These are phyloP conservation scores for Porites lobata DNA, from an alignment of 92 coral and sea anemone species.

Conservation along the genomic window DNA sequence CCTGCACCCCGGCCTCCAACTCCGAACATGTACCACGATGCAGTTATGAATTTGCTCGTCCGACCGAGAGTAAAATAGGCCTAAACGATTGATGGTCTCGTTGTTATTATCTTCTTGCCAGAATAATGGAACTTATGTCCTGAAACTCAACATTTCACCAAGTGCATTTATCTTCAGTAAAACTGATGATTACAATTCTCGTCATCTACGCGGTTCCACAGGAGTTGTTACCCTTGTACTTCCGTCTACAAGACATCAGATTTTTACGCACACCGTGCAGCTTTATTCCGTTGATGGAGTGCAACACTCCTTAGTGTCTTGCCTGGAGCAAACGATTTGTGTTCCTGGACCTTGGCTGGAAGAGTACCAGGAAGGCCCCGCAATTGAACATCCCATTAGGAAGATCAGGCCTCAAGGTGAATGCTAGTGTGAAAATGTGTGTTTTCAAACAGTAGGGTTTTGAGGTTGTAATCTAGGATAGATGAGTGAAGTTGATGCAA, in stretches of 20 bases:
- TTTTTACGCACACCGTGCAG: neutral
- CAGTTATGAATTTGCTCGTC: no score
- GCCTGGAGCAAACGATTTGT: neutral
- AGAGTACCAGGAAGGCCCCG: constrained; percentile 31
- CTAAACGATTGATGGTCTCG: no score
- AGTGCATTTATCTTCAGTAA: neutral
- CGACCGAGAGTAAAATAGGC: no score
- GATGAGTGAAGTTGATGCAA: no score
- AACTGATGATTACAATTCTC: neutral
- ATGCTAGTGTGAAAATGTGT: no score
- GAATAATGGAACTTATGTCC: constrained; percentile 17
- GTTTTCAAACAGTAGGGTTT: no score
- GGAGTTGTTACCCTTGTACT: constrained; percentile 16
- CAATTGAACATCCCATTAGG: constrained; percentile 21
- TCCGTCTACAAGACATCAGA: constrained; percentile 13
- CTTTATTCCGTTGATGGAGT: neutral
- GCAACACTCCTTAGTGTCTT: neutral
- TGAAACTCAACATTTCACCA: constrained; percentile 2
- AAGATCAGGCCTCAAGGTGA: constrained; percentile 20
- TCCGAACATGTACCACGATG: no score
- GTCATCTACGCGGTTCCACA: neutral
- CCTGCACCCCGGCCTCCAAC: no score
- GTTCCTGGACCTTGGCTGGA: constrained; percentile 34
- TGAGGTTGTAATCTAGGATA: no score
- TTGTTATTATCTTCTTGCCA: neutral